Evolutionary conservation across 2,888 invertebrate genomes (phyloP), one percentile per base, ranked within the genome.

Genomic region (Heliconius erato): DNA sequence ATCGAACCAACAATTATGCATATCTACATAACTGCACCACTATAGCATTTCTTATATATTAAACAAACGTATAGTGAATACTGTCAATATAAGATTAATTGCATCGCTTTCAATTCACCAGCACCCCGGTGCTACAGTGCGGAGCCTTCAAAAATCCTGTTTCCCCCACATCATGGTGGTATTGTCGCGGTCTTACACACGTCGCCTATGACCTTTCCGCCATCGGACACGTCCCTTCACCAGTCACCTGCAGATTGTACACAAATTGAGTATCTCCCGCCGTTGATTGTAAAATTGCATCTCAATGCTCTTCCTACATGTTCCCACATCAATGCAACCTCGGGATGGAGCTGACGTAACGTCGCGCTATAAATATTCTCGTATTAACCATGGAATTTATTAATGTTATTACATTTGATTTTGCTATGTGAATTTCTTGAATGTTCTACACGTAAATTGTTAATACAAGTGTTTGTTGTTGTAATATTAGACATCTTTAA

Each of bases 221-320:
- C 77, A 65, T 86, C 83, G 84, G 84, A 84, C 77, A 84, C 86
- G 84, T 85, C 87, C 85, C 86, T 85, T 84, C 85, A 88, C 87
- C 88, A 87, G 87, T 84, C 85, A 88, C 87, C 88, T 87, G 87
- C 83, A 78, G 14, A 83, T 68, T 76, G 82, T 82, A 69, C 80
- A 76, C 86, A 87, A 40, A 88, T 87, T 87, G 87, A 83, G 83
- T 79, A 83, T 86, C 86, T 87, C 86, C 84, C 84, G 85, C 69
- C 83, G 83, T 84, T 88, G 87, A 89, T 89, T 89, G 86, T 85
- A 87, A 88, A 89, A 90, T 90, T 90, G 88, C 88, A 86, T 83
- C 84, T 87, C 87, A 87, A 87, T 84, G 79, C 84, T 82, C 84
- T 84, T 84, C 84, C 84, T 84, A 79, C 84, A 82, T 79, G 82